Evolutionary conservation across 2,113 vertebrate species (phyloP), one percentile per base, ranked within the genome.

Genomic region (Pangasianodon gigas): DNA sequence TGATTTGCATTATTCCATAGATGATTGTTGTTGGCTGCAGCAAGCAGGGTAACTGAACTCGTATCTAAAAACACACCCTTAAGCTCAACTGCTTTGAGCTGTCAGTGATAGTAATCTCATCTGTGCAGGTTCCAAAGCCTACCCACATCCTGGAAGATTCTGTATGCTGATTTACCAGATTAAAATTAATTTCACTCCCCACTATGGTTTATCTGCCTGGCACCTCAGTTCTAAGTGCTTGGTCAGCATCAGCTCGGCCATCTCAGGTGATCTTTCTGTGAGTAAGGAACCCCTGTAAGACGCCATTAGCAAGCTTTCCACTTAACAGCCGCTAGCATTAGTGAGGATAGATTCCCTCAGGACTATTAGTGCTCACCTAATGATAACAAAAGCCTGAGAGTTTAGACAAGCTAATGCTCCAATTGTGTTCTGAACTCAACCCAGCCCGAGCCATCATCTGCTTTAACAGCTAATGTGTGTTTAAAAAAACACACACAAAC

Each of bases 361-460:
- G 94, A 95, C 95, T 94, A 95, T 96, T 95, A 96, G 92, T 32
- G 60, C 90, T 91, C 91, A 77, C 87, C 92, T 92, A 95, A 95
- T 93, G 93, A 96, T 94, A 96, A 96, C 95, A 96, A 91, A 93
- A 94, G 92, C 94, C 93, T 92, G 93, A 91, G 54, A 90, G 92
- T 93, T 90, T 84, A 90, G 75, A 91, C 91, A 41, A 94, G 90
- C 93, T 95, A 94, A 95, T 94, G 94, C 93, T 93, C 92, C 92
- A 79, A 90, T 89, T 91, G 84, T 81, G 80, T 54, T 89, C 71
- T 81, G 46, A 86, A 71, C 80, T 91, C 69, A 29, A 80, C 81
- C 54, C 7, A 29, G 41, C 65, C 85, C 44, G 16, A 54, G 62
- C 48, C 60, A 89, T 94, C 93, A 94, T 90, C 93, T 91, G 48